phyloP scores from a whole-genome alignment of 2,888 invertebrate genomes.

The Diadegma fenestrale region DNA sequence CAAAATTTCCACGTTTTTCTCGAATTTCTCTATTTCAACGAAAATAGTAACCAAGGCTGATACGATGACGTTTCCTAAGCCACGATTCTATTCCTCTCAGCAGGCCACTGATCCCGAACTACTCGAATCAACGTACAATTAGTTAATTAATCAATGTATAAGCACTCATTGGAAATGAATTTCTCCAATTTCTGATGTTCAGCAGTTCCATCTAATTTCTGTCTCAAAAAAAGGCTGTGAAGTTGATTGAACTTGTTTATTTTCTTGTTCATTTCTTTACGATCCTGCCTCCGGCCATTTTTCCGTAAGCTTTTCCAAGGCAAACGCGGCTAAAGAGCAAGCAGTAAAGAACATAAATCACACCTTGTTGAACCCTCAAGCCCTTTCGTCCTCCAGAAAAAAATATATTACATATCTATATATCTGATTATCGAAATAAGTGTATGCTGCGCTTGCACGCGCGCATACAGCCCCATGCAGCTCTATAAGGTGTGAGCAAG shows the following conservation, averaged over 20 bases:
- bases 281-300: conserved; percentile 69
- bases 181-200: no score
- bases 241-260: conserved; percentile 20
- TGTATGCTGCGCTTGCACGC: neutral
- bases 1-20: neutral
- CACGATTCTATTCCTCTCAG: no score
- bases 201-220: no score
- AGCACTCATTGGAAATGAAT: no score
- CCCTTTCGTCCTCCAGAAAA: conserved; percentile 15
- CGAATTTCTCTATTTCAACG: neutral
- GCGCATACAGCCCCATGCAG: neutral
- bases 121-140: no score
- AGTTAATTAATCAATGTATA: no score
- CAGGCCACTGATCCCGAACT: no score
- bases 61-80: no score
- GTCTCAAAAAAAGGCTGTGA: neutral
- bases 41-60: conserved; percentile 5
- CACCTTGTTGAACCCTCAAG: conserved; percentile 71
- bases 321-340: conserved; percentile 76
- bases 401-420: no score
- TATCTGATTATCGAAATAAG: neutral
- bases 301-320: conserved; percentile 71
- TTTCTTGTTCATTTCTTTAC: conserved; percentile 7
- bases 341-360: conserved; percentile 77
- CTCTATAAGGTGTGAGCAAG: neutral